Conservation (phyloP, 2,113 vertebrate genomes). For the Psephotus haematonotus region DNA sequence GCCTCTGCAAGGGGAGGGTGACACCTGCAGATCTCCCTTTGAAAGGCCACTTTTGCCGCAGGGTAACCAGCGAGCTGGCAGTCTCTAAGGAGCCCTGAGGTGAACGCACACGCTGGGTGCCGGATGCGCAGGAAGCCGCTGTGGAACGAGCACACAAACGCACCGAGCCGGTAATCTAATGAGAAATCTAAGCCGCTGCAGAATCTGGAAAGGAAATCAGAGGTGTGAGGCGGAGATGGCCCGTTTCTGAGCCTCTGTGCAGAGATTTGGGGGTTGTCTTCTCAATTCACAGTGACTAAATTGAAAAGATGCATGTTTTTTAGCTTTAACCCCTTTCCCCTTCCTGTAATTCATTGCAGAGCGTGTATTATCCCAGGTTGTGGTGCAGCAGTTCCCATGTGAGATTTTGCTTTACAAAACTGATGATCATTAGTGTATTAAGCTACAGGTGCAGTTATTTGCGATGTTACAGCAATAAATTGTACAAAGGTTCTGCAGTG, state of each 20-base stretch:
- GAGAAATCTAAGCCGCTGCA: neutral
- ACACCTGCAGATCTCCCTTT: constrained; percentile 29
- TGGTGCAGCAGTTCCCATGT: neutral
- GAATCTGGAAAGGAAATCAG: neutral
- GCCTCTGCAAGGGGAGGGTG: constrained; percentile 19
- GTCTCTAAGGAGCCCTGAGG: neutral
- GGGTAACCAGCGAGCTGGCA: neutral
- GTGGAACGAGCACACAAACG: neutral
- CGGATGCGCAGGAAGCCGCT: neutral
- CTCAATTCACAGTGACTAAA: neutral
- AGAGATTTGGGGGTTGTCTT: neutral
- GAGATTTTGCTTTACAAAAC: neutral
- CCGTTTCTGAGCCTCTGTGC: neutral
- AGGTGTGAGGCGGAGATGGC: neutral
- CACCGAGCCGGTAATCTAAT: neutral
- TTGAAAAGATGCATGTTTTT: neutral
- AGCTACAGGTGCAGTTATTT: neutral
- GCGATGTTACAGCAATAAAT: neutral
- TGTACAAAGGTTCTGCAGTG: neutral
- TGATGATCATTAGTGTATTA: neutral
- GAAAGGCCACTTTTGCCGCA: neutral
- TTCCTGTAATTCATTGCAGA: neutral
- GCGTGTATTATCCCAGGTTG: neutral
- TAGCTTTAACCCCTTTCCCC: neutral
- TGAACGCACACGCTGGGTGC: neutral